Base-by-base conservation (phyloP, 2,888 invertebrate species). In the Leptinotarsa rubiginosa region DNA sequence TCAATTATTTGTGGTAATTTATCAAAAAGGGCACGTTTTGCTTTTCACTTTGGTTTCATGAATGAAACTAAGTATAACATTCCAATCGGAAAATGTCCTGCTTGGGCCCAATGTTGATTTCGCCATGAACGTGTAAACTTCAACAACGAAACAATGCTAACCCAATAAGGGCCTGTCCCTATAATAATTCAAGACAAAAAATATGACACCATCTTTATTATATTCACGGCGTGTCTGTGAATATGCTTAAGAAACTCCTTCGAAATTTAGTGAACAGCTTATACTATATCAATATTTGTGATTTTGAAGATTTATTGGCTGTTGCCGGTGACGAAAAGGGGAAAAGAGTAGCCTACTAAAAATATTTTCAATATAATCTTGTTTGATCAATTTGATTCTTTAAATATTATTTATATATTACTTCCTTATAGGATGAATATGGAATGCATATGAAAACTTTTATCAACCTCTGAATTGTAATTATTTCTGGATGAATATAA, bases 261-360 rank as follows among this genome's bases (percentile, higher is more conserved):
- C 86, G 86, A 87, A 86, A 87, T 86, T 87, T 87, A 86, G 87
- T 87, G 86, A 87, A 86, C 85, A 86, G 85, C 86, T 87, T 87
- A 87, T 87, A 87, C 86, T 86, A 86, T 87, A 87, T 87, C 87
- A 88, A 88, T 87, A 88, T 88, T 88, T 87, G 88, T 86, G 87
- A 86, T 87, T 86, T 86, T 83, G 81, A 85, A 86, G 86, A 86
- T 83, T 84, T 84, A 87, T 87, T 85, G 85, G 84, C 79, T 80
- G 76, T 72, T 77, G 76, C 73, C 74, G 72, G 77, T 78, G 79
- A 80, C 72, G 73, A 73, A 50, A 75, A 31, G 41, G 31, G 16
- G 62, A 62, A 62, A 25, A 62, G 62, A 31, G 16, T 18, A 15
- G 31, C n/a, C 16, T 31, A 62, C 62, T 31, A 4, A n/a, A 10